Evolutionary conservation across 1,140 invertebrate genomes (phyloP).

Genomic region (Scaptomyza pallida): DNA sequence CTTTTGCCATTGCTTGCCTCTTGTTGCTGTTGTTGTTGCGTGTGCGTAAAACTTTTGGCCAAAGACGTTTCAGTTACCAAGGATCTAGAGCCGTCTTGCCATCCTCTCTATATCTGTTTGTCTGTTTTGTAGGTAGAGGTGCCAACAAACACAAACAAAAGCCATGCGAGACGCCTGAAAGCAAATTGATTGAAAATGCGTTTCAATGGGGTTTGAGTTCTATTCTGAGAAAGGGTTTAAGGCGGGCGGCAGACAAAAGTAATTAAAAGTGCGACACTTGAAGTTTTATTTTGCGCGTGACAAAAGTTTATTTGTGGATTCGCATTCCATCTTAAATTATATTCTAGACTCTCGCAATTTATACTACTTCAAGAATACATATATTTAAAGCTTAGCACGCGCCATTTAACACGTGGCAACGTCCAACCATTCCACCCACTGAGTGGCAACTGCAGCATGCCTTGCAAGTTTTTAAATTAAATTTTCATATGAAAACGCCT

Average conservation of each 20-base stretch:
- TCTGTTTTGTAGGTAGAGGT: slow-evolving; percentile 24
- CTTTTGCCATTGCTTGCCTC: slow-evolving; percentile 59
- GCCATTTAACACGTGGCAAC: slow-evolving; percentile 60
- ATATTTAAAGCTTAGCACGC: slow-evolving; percentile 65
- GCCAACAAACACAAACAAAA: slow-evolving; percentile 50
- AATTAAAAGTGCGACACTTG: slow-evolving; percentile 80
- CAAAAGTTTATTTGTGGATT: slow-evolving; percentile 67
- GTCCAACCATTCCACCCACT: neutral
- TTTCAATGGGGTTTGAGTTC: slow-evolving; percentile 14
- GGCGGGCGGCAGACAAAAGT: slow-evolving; percentile 65
- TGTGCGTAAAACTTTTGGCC: slow-evolving; percentile 56
- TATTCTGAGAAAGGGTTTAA: neutral
- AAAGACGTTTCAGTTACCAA: slow-evolving; percentile 51
- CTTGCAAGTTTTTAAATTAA: slow-evolving; percentile 68
- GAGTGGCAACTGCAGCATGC: slow-evolving; percentile 16
- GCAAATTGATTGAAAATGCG: slow-evolving; percentile 80
- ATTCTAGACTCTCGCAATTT: slow-evolving; percentile 15
- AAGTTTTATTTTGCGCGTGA: slow-evolving; percentile 72
- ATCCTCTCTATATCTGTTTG: neutral
- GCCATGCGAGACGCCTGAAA: slow-evolving; percentile 44
- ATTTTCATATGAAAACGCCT: slow-evolving; percentile 68
- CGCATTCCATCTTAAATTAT: slow-evolving; percentile 29
- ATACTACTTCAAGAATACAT: neutral
- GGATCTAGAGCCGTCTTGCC: slow-evolving; percentile 6
- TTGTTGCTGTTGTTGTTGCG: slow-evolving; percentile 27